phyloP scores from a whole-genome alignment of 2,797 vertebrate genomes.

The Chiloscyllium punctatum region DNA sequence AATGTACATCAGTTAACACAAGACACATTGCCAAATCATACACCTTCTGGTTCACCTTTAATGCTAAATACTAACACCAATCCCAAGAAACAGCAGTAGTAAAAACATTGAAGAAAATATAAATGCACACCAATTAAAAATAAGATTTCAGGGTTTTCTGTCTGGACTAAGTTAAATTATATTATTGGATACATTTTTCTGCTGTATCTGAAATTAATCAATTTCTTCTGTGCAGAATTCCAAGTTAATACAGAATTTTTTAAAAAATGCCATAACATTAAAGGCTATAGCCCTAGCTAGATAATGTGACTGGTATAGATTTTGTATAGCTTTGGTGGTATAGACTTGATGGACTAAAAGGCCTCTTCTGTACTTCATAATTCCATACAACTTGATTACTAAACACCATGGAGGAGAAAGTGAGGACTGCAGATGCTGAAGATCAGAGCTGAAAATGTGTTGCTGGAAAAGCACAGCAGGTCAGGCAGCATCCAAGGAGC shows the following conservation, averaged over 20 bases:
- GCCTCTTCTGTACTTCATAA: no score
- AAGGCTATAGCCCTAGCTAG: no score
- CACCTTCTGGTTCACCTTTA: background rate
- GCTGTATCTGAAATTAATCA: background rate
- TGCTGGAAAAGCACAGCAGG: no score
- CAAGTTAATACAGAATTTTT: background rate
- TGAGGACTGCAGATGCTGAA: no score
- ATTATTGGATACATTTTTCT: background rate
- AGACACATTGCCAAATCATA: background rate
- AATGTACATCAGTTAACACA: background rate
- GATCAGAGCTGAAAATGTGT: no score
- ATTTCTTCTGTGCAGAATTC: background rate
- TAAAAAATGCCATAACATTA: background rate
- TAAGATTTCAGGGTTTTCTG: background rate
- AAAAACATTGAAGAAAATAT: background rate
- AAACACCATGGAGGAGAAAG: no score
- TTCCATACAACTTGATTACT: no score
- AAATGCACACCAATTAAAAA: background rate
- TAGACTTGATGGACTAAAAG: no score
- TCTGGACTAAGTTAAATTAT: background rate
- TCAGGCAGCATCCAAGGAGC: no score
- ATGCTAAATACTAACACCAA: background rate
- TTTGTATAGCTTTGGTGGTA: no score
- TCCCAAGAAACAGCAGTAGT: background rate
- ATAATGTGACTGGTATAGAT: no score